phyloP scores from a whole-genome alignment of 2,797 vertebrate genomes.

The Sebastes hopkinsi region DNA sequence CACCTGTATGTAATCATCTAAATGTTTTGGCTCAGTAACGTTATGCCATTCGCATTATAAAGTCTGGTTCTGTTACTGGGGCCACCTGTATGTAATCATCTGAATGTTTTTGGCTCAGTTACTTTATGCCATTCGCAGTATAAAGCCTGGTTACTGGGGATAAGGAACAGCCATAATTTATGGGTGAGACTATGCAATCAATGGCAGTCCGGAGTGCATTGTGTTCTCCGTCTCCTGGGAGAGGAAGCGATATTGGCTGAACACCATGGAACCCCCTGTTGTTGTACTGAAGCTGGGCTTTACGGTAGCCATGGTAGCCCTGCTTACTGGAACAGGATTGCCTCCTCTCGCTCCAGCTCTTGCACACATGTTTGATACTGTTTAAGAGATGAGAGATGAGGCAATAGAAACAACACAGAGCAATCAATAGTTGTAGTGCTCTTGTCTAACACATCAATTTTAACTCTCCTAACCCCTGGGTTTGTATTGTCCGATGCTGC shows the following conservation, averaged over 20 bases:
- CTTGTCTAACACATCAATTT: constrained; percentile 40
- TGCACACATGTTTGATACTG: constrained; percentile 39
- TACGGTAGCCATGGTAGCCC: constrained; percentile 75
- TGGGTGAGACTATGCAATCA: constrained; percentile 63
- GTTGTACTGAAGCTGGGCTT: constrained; percentile 60
- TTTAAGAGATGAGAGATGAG: constrained; percentile 55
- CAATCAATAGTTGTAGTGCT: constrained; percentile 36
- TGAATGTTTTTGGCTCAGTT: constrained; percentile 22
- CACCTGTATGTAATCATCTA: constrained; percentile 22
- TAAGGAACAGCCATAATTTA: constrained; percentile 63
- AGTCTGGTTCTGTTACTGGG: constrained; percentile 25
- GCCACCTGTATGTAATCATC: constrained; percentile 18
- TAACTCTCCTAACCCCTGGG: constrained; percentile 14
- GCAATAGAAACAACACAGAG: constrained; percentile 36
- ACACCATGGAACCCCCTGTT: constrained; percentile 61
- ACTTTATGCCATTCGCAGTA: constrained; percentile 15
- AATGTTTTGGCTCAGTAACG: constrained; percentile 24
- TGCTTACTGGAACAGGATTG: constrained; percentile 53
- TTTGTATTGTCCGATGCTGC: constrained; percentile 17
- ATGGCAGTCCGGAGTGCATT: constrained; percentile 67
- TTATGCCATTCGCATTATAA: constrained; percentile 24
- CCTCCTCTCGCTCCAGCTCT: constrained; percentile 27
- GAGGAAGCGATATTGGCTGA: constrained; percentile 72
- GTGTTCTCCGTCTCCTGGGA: constrained; percentile 74
- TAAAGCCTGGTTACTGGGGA: constrained; percentile 27